Evolutionary conservation across 2,113 vertebrate species (phyloP), one percentile per base, ranked within the genome.

Genomic region (Phaethornis superciliosus): DNA sequence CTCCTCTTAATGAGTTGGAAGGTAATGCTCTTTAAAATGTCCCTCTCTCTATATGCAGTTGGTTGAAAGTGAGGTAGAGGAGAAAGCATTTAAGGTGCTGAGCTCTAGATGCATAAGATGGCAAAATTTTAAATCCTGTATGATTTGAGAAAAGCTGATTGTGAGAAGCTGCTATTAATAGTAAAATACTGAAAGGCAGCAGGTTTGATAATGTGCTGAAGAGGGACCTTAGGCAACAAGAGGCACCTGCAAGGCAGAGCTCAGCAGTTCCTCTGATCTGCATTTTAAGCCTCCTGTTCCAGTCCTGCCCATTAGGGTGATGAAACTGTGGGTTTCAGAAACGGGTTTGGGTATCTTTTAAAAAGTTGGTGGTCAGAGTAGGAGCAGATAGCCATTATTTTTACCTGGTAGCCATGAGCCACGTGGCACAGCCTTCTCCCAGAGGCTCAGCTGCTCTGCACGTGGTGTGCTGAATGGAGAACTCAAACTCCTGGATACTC

Each of bases 341-440:
- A 6, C 10, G 54, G 35, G 17, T 15, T 26, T 60, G 15, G 0
- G 27, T 6, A 0, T 4, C n/a, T 19, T 9, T 1, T 0, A 14
- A 6, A 3, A 14, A 24, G 8, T 0, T 71, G 77, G 7, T 27
- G 67, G 21, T 4, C 9, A 42, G 5, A 5, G 8, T 4, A 19
- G 52, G 2, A 26, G 15, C 69, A 64, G 28, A 3, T 7, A 28
- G 26, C 17, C 4, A 4, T 24, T 42, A 1, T 47, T 26, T 54
- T 37, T 10, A 4, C 7, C 60, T 64, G 86, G 85, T 1, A 35
- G 58, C 78, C 14, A 1, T 1, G 5, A 5, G 12, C 24, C 19
- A 15, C 5, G 8, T 6, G 6, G 3, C 59, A n/a, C 23, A 35
- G 58, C 55, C 81, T 28, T 18, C 63, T 80, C 59, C 46, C 70